Evolutionary conservation across 2,888 invertebrate species (phyloP), one percentile per base, ranked within the genome.

Genomic region (Frankliniella fusca): DNA sequence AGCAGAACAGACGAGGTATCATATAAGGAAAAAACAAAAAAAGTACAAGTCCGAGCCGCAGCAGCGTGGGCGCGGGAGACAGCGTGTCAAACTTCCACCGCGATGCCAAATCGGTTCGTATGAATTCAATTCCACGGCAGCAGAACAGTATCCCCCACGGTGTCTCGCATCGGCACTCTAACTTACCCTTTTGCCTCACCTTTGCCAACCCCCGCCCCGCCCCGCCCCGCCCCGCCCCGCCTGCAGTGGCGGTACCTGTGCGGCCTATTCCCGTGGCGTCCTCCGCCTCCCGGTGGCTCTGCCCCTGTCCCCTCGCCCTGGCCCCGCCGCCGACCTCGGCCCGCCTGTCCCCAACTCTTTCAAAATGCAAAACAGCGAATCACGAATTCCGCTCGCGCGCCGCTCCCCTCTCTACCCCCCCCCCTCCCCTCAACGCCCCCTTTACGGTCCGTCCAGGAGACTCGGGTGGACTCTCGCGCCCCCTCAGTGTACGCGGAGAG

Each of bases 311-410:
- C 18, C 54, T n/a, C n/a, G n/a, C n/a, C n/a, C n/a, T n/a, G n/a
- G 54, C 54, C 54, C 54, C 20, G 54, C 54, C 54, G 15, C 5
- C 15, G n/a, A n/a, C n/a, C 54, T 20, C 18, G 54, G 54, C 54
- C 54, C 18, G 54, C 54, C 54, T 54, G 54, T 54, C 54, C 54
- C 54, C 54, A 54, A 54, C 54, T 54, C 54, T 54, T 54, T 54
- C 54, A 54, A 54, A 54, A 54, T 54, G 54, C 54, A 54, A 54
- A 54, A 54, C 54, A 54, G 54, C 54, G 54, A 54, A 54, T 54
- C 54, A 54, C 20, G 54, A 54, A 54, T 54, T 54, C 54, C 54
- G 54, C 18, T 54, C 54, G 54, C 54, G 54, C 54, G 54, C 54
- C 54, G 54, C 15, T 20, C 54, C 54, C 18, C 54, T 15, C 5